These are phyloP conservation scores for Ellobium chinense DNA, from an alignment of 2,888 invertebrate genomes.

Conservation along the genomic window DNA sequence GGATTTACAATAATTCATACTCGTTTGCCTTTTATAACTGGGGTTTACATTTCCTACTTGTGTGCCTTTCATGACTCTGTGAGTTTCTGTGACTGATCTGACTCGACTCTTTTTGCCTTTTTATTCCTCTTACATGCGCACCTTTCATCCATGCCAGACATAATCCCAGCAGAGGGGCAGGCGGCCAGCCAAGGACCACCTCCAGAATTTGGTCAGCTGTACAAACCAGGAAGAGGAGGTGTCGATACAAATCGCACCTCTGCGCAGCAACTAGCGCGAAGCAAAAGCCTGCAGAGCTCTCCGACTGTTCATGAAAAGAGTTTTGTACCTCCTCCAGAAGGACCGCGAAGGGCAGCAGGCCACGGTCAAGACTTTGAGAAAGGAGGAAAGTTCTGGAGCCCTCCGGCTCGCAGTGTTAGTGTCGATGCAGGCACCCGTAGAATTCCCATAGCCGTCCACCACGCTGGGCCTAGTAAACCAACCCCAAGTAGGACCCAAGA, in stretches of 20 bases:
- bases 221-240: not conserved
- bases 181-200: not conserved
- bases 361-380: not conserved
- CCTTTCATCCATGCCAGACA: constrained; percentile 24
- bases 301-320: constrained; percentile 29
- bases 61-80: too few species aligned
- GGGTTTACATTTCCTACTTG: too few species aligned
- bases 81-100: too few species aligned
- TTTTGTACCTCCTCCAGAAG: not conserved
- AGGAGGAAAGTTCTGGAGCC: constrained; percentile 1
- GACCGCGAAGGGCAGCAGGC: not conserved
- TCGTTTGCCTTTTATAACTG: too few species aligned
- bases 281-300: constrained; percentile 35
- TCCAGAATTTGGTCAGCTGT: not conserved
- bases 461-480: constrained; percentile 21
- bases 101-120: too few species aligned
- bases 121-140: not conserved
- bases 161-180: constrained; percentile 16
- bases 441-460: constrained; percentile 32
- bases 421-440: constrained; percentile 43
- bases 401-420: constrained; percentile 48
- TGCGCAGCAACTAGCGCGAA: constrained; percentile 7
- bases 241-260: not conserved
- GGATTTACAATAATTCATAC: too few species aligned
- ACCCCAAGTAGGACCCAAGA: not conserved